Base-by-base conservation (phyloP, 2,888 invertebrate species). In the Timandra comae region DNA sequence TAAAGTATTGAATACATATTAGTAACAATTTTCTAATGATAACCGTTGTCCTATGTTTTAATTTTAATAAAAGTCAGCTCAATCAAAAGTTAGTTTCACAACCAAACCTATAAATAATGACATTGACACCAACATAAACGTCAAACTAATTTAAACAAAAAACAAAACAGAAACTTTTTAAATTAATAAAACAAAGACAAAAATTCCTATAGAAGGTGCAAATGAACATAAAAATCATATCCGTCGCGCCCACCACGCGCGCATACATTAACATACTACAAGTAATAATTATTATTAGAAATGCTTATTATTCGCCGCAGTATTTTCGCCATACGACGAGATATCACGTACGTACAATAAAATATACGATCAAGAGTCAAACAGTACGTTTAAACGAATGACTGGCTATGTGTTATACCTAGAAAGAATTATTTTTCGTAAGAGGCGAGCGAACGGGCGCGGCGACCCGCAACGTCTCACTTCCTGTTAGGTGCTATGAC, bases 401-500 rank as follows among this genome's bases (percentile, higher is more conserved):
- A 68, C 66, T 67, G 64, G 52, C 47, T 66, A 68, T 66, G 65
- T 72, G 74, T 75, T 74, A 69, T 75, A 76, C 66, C 64, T 74
- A 68, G 68, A 70, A 67, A 74, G 64, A 64, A 74, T 74, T 67
- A 80, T 79, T 80, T 82, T 82, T 82, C 77, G 79, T 78, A 75
- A 77, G 79, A 75, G 70, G 56, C 67, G 66, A 51, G 52, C 63
- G 71, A 51, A 57, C 76, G 71, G 63, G 65, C 57, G 56, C 79
- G 70, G 56, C 85, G 84, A 85, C 84, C 84, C 84, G 81, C 71
- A 66, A 72, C 82, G 70, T 41, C n/a, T 16, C 34, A 62, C 63
- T 82, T 85, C 84, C 84, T 79, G 79, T 68, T 70, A 71, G 84
- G 85, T 84, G 82, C 84, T 82, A 80, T 82, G 85, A 84, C 84